A percentile compares a stretch with the other conserved stretches of the same genome.
phyloP scores from a whole-genome alignment of 2,888 invertebrate species.

The Caradrina clavipalpis region DNA sequence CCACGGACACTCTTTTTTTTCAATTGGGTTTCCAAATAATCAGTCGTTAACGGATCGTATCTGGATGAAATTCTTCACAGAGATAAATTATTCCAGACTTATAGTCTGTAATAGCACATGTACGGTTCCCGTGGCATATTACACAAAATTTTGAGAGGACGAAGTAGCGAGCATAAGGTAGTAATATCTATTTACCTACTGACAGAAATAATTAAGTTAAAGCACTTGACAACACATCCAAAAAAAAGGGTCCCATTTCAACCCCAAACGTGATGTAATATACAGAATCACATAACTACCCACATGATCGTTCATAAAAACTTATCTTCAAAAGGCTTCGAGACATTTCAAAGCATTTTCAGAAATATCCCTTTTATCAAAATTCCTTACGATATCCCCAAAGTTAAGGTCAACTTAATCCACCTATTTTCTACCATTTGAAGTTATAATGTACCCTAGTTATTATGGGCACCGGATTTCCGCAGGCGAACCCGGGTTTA shows the following conservation, averaged over 20 bases:
- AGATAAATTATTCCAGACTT: too few relatives aligned
- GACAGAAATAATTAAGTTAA: not conserved
- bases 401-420: constrained; percentile 69
- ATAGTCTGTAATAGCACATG: too few relatives aligned
- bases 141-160: too few relatives aligned
- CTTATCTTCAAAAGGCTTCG: constrained; percentile 5
- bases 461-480: constrained; percentile 78
- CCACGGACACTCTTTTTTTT: too few relatives aligned
- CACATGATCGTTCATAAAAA: constrained; percentile 27
- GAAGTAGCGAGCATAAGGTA: not conserved
- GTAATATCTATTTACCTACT: too few relatives aligned
- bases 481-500: constrained; percentile 73
- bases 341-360: constrained; percentile 28
- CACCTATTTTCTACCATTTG: constrained; percentile 50
- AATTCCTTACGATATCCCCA: constrained; percentile 62
- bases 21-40: too few relatives aligned
- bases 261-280: not conserved
- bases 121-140: too few relatives aligned
- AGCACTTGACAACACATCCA: not conserved
- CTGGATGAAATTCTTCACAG: too few relatives aligned
- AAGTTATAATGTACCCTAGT: constrained; percentile 74
- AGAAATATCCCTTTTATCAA: constrained; percentile 54
- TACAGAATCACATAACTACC: not conserved
- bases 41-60: too few relatives aligned
- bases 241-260: not conserved